Evolutionary conservation across 2,888 invertebrate genomes (phyloP), one percentile per base, ranked within the genome.

Genomic region (Dichetophora obliterata): DNA sequence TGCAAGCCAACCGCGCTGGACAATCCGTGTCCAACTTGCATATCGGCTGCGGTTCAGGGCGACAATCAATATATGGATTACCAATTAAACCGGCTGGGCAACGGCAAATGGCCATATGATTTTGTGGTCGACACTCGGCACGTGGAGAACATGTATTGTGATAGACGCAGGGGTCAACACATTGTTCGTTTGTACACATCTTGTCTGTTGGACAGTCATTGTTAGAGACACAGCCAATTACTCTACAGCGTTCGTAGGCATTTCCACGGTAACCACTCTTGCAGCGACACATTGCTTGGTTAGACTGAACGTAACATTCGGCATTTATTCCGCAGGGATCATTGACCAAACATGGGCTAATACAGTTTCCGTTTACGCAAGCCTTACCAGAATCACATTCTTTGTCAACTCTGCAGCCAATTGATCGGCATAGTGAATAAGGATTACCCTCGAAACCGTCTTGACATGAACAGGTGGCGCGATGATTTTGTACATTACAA

Each of bases 361-460:
- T 91, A 87, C 96, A 97, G 85, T 95, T 94, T 78, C 93, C 94
- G 86, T 96, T 96, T 52, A 95, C 90, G 85, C 97, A 97, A 74
- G 95, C 94, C 87, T 95, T 94, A 81, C 94, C 93, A 5, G 93
- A 92, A 81, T 94, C 93, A 86, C 97, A 97, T 87, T 97, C 96
- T 1, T 94, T 93, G 86, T 96, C 94, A 8, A 93, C 92, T 79
- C 94, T 92, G 86, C 97, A 97, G 57, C 96, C 96, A 50, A 96
- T 93, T 27, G 94, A 91, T 83, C 93, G 92, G 86, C 97, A 97
- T 69, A 92, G 91, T 48, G 93, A 92, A 85, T 96, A 94, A 3
- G 97, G 96, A 89, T 97, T 95, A 65, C 97, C 97, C 85, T 95
- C 95, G 85, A 91, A 95, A 48, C 96, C 96, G 83, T 94, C 92